Conservation (phyloP, 1,140 invertebrate genomes). For the Lepidostoma basale region DNA sequence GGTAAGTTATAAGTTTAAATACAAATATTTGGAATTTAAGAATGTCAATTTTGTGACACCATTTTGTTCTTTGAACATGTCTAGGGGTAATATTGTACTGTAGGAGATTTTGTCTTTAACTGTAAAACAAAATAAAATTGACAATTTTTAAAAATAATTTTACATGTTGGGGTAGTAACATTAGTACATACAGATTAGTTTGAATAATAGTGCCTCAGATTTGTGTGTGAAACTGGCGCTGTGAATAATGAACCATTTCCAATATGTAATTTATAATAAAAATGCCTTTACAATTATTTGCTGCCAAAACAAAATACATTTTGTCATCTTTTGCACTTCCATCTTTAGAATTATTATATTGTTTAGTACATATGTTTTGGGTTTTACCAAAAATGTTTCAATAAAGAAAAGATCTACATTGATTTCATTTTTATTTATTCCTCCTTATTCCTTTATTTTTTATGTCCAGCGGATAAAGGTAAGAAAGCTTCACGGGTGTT, state of each 20-base stretch:
- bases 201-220: slow-evolving; percentile 5
- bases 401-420: slow-evolving; percentile 34
- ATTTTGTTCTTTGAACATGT: too few species aligned
- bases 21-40: too few species aligned
- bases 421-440: background rate
- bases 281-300: slow-evolving; percentile 22
- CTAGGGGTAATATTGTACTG: too few species aligned
- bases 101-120: too few species aligned
- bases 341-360: slow-evolving; percentile 11
- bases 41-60: too few species aligned
- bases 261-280: slow-evolving; percentile 7
- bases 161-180: background rate
- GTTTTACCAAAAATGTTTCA: slow-evolving; percentile 34
- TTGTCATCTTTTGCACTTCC: background rate
- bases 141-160: background rate
- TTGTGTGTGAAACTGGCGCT: slow-evolving; percentile 7
- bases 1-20: too few species aligned
- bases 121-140: too few species aligned
- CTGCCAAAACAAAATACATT: slow-evolving; percentile 8
- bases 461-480: too few species aligned
- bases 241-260: slow-evolving; percentile 13
- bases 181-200: slow-evolving; percentile 2
- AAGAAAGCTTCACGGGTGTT: too few species aligned
- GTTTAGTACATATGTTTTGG: slow-evolving; percentile 26
- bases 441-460: too few species aligned